Conservation (phyloP, 2,113 vertebrate genomes). For the Phoxinus phoxinus region DNA sequence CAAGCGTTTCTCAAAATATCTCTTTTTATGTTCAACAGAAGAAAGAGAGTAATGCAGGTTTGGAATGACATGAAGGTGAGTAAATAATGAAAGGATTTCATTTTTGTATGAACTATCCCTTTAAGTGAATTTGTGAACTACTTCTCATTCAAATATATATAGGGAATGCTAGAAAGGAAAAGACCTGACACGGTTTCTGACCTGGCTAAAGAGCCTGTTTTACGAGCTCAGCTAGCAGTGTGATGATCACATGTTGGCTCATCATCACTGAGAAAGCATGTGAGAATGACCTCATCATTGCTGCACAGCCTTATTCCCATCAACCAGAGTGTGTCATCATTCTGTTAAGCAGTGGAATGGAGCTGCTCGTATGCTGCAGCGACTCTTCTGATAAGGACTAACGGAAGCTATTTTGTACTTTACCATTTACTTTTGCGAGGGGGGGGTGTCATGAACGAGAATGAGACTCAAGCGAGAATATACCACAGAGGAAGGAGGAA, state of each 20-base stretch:
- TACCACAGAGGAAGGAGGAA: constrained; percentile 13
- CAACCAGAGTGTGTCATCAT: constrained; percentile 48
- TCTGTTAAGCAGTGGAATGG: constrained; percentile 48
- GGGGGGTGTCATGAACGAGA: not conserved
- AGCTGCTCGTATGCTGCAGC: constrained; percentile 32
- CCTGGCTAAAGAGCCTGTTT: not conserved
- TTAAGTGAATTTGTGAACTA: not conserved
- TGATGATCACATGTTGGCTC: constrained; percentile 43
- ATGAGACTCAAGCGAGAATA: constrained; percentile 14
- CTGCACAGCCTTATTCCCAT: constrained; percentile 43
- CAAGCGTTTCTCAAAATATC: not conserved
- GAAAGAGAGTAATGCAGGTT: not conserved
- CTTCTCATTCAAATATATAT: not conserved
- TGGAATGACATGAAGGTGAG: not conserved
- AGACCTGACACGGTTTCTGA: not conserved
- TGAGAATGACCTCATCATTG: constrained; percentile 54
- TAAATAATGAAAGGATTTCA: not conserved
- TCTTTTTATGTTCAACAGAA: not conserved
- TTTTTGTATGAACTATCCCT: not conserved
- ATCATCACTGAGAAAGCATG: constrained; percentile 45
- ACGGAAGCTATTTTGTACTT: constrained; percentile 35
- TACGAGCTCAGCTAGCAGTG: constrained; percentile 14
- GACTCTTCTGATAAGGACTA: constrained; percentile 32
- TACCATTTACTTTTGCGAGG: constrained; percentile 1
- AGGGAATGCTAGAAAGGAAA: not conserved